These are phyloP conservation scores for Phymorhynchus buccinoides DNA, from an alignment of 1,140 invertebrate genomes.

Conservation along the genomic window DNA sequence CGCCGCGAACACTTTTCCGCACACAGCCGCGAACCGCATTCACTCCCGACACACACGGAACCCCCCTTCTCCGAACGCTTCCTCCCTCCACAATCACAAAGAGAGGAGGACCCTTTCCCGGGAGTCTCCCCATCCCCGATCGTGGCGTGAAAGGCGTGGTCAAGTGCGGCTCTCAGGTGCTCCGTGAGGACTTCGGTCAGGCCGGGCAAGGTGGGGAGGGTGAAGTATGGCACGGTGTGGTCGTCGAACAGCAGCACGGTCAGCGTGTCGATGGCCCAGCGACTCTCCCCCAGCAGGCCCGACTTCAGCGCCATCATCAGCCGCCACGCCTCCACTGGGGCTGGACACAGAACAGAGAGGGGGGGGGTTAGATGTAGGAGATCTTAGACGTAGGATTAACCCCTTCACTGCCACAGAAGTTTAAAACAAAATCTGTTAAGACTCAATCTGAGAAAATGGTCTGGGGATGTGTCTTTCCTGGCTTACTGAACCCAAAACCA, in stretches of 20 bases:
- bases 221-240: conserved; percentile 91
- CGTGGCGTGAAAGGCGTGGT: conserved; percentile 87
- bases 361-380: no score
- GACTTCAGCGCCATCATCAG: conserved; percentile 98
- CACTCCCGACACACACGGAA: no score
- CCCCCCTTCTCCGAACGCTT: no score
- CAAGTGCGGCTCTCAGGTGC: conserved; percentile 91
- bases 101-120: not conserved
- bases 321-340: conserved; percentile 91
- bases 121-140: conserved; percentile 74
- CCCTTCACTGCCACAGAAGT: no score
- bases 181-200: conserved; percentile 92
- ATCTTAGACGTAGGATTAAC: no score
- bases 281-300: conserved; percentile 95
- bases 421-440: no score
- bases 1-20: no score
- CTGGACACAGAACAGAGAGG: conserved; percentile 55
- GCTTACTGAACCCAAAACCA: no score
- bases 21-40: no score
- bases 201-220: conserved; percentile 91
- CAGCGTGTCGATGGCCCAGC: conserved; percentile 85
- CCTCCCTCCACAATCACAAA: not conserved
- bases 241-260: conserved; percentile 79
- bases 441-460: no score
- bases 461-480: no score